Evolutionary conservation across 2,888 invertebrate species (phyloP).

Genomic region (Plagodis dolabraria): DNA sequence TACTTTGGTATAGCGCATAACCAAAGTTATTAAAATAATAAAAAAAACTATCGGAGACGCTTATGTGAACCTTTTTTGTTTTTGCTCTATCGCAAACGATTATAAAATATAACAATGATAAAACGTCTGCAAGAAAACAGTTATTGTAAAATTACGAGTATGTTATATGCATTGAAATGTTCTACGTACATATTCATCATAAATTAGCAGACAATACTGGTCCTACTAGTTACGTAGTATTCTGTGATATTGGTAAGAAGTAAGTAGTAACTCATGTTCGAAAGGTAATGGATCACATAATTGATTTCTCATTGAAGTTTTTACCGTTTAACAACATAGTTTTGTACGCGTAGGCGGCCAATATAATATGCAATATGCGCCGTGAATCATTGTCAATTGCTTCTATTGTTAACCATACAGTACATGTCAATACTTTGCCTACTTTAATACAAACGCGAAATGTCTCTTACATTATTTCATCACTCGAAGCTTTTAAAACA

Average conservation of each 20-base stretch:
- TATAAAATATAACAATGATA: too few species aligned
- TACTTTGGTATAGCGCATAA: too few species aligned
- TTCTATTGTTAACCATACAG: conserved; percentile 28
- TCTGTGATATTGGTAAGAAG: conserved; percentile 42
- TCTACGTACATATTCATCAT: conserved; percentile 10
- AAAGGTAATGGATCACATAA: conserved; percentile 43
- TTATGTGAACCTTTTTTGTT: too few species aligned
- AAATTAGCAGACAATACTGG: conserved; percentile 22
- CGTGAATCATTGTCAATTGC: conserved; percentile 37
- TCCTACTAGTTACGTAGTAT: not conserved
- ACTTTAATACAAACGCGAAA: conserved; percentile 33
- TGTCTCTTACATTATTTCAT: conserved; percentile 41
- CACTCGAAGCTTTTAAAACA: conserved; percentile 33
- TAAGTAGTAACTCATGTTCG: conserved; percentile 47
- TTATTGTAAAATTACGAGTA: not conserved
- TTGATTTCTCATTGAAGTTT: conserved; percentile 58
- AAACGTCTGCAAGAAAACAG: conserved; percentile 1
- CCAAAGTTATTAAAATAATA: too few species aligned
- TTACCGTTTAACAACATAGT: conserved; percentile 70
- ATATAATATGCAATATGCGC: conserved; percentile 27
- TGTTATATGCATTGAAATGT: too few species aligned
- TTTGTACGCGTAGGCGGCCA: conserved; percentile 54
- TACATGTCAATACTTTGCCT: conserved; percentile 29
- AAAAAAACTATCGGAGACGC: too few species aligned
- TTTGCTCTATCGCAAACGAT: too few species aligned